Evolutionary conservation across 37 sponge, comb jelly and placozoan species (phyloP).

Genomic region (Aphrocallistes beatrix): DNA sequence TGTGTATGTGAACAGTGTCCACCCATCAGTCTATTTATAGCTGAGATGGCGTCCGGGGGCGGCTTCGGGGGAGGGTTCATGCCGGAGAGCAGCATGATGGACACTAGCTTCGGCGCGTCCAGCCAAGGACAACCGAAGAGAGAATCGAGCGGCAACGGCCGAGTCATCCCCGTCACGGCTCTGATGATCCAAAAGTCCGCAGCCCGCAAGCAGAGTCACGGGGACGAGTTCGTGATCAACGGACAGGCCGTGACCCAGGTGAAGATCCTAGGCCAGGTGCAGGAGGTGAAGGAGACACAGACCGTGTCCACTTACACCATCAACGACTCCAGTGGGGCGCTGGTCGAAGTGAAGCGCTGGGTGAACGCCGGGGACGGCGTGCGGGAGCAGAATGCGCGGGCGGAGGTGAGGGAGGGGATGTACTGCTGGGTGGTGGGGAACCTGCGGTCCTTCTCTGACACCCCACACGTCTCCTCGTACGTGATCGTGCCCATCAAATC

Average conservation of each 20-base stretch:
- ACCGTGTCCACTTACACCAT: neutral
- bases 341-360: neutral
- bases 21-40: too few species aligned
- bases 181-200: neutral
- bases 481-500: neutral
- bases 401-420: neutral
- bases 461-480: neutral
- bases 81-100: neutral
- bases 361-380: neutral
- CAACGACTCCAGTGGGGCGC: constrained; percentile 4
- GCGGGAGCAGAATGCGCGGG: neutral
- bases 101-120: neutral
- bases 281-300: neutral
- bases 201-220: neutral
- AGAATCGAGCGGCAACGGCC: neutral
- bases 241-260: neutral
- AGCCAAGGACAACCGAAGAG: neutral
- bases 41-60: neutral
- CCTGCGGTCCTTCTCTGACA: neutral
- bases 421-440: constrained; percentile 1
- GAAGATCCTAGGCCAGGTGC: neutral
- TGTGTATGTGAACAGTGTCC: too few species aligned
- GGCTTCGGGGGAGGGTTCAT: neutral
- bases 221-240: neutral
- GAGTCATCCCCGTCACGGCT: neutral